A percentile compares a stretch with the other conserved stretches of the same genome.
Conservation (phyloP, 2,797 vertebrate species). For the Sebastes trivittatus region DNA sequence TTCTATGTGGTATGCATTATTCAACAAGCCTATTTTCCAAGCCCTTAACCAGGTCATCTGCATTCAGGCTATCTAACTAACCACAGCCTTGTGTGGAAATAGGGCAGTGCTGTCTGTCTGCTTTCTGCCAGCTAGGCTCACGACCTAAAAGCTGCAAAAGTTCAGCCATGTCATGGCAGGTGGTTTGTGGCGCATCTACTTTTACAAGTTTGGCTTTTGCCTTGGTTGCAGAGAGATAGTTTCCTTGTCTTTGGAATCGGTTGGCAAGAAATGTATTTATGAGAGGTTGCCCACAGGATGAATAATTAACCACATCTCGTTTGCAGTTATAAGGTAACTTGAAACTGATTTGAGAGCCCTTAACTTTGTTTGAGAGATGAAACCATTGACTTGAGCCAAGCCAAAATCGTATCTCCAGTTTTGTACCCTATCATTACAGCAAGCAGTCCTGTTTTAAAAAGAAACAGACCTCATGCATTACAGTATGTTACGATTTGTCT, state of each 20-base stretch:
- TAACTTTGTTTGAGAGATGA: constrained; percentile 42
- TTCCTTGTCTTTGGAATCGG: neutral
- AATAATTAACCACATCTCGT: constrained; percentile 48
- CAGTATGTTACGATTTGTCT: constrained; percentile 20
- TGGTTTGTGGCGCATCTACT: constrained; percentile 21
- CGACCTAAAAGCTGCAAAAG: constrained; percentile 30
- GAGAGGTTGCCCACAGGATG: constrained; percentile 22
- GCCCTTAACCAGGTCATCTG: constrained; percentile 59
- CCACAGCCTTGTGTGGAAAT: constrained; percentile 48
- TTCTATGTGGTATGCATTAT: constrained; percentile 55
- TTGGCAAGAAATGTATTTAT: constrained; percentile 16
- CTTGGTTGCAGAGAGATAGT: neutral
- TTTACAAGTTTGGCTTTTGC: constrained; percentile 5
- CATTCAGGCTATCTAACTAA: constrained; percentile 54
- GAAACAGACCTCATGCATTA: constrained; percentile 31
- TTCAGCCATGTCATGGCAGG: constrained; percentile 32
- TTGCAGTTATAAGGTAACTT: constrained; percentile 36
- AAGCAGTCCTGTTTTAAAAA: constrained; percentile 20
- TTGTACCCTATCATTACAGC: constrained; percentile 34
- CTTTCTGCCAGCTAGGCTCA: constrained; percentile 25
- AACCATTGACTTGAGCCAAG: constrained; percentile 35
- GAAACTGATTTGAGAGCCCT: constrained; percentile 29
- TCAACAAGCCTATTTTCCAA: constrained; percentile 51
- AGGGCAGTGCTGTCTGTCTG: constrained; percentile 46
- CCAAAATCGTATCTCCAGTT: constrained; percentile 28